Evolutionary conservation across 37 sponge, comb jelly and placozoan genomes (phyloP), one percentile per base, ranked within the genome.

Genomic region (Beroe ovata): DNA sequence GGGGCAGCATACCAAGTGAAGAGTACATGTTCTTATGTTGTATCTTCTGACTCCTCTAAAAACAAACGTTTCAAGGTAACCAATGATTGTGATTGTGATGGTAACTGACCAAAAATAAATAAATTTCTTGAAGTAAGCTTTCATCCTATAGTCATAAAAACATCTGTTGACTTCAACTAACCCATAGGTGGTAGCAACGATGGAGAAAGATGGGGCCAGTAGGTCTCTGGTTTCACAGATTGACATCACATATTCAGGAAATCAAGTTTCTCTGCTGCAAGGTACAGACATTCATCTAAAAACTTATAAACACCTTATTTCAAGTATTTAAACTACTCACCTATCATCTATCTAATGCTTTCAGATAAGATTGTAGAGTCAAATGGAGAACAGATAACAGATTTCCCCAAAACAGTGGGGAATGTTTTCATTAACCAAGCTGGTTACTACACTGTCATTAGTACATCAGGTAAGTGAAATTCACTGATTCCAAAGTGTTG

Each of bases 401-500:
- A 1, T 29, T 8, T 77, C 28, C 84, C 84, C 11, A 11, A 20
- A 30, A 77, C 36, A 42, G 84, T 77, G 8, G 84, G 84, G 6
- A 77, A 35, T 36, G 33, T 77, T 20, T 39, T 21, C 84, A 21
- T 77, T 4, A 30, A n/a, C 84, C 20, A 39, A n/a, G 26, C 84
- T 21, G 84, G 84, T 21, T 77, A 33, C 84, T 77, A 42, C 28
- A 77, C 38, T 14, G 29, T 77, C 23, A 35, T 23, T 26, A 77
- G 84, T 36, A 77, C 84, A 23, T 30, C 84, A 77, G 84, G 84
- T 77, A 39, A 3, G 71, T n/a, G n/a, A n/a, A n/a, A n/a, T n/a
- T n/a, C n/a, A n/a, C n/a, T n/a, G n/a, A n/a, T n/a, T n/a, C n/a
- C n/a, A n/a, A n/a, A n/a, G n/a, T n/a, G n/a, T n/a, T n/a, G n/a